phyloP scores from a whole-genome alignment of 2,113 vertebrate species.

The Collichthys lucidus region DNA sequence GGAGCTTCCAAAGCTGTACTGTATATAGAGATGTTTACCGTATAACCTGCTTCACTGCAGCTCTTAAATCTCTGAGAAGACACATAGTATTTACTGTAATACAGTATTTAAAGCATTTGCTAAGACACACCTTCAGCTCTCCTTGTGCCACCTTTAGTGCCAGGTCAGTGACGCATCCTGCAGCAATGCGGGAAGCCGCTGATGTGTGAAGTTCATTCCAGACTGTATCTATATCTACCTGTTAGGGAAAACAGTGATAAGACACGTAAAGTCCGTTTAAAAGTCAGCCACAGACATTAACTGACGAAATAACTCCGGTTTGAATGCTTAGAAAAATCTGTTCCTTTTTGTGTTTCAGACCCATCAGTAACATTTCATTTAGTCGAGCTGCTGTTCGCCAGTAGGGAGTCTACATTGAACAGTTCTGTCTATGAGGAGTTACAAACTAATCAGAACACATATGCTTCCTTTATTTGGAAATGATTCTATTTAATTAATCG shows the following conservation, averaged over 20 bases:
- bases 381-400: neutral
- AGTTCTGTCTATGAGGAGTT: neutral
- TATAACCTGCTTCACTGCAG: conserved; percentile 1
- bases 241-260: conserved; percentile 38
- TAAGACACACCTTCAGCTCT: conserved; percentile 87
- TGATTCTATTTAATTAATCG: neutral
- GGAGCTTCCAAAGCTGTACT: neutral
- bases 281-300: neutral
- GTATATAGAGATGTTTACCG: neutral
- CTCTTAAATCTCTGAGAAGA: neutral
- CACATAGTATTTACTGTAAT: neutral
- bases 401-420: too few species aligned
- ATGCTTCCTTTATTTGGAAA: conserved; percentile 1
- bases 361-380: conserved; percentile 10
- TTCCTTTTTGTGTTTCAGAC: neutral
- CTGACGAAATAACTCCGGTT: neutral
- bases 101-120: conserved; percentile 18
- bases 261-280: conserved; percentile 2
- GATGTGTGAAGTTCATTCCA: conserved; percentile 97
- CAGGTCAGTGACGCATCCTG: conserved; percentile 91
- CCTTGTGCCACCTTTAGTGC: conserved; percentile 92
- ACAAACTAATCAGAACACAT: too few species aligned
- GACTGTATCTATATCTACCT: conserved; percentile 95
- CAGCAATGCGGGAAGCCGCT: conserved; percentile 90
- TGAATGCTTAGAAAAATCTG: neutral